Conservation (phyloP, 2,888 invertebrate genomes). For the Folsomia candida region DNA sequence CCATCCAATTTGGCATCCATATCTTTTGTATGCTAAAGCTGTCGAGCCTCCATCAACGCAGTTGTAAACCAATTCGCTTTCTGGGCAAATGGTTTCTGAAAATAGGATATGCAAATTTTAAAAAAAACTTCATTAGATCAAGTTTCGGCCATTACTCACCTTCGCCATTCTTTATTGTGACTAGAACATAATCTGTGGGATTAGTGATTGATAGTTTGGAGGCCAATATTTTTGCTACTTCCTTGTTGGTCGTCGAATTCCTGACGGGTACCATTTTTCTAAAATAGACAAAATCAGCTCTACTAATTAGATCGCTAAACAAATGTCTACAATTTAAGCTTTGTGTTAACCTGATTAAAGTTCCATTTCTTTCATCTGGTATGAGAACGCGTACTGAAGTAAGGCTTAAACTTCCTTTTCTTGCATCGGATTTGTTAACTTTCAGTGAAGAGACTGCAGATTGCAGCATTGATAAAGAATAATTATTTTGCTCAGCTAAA, state of each 20-base stretch:
- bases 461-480: slow-evolving; percentile 89
- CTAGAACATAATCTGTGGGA: slow-evolving; percentile 92
- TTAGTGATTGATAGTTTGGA: slow-evolving; percentile 94
- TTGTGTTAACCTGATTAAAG: slow-evolving; percentile 70
- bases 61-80: slow-evolving; percentile 65
- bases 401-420: slow-evolving; percentile 44
- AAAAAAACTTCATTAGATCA: background rate
- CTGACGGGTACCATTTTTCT: slow-evolving; percentile 83
- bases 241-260: slow-evolving; percentile 87
- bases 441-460: slow-evolving; percentile 65
- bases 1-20: slow-evolving; percentile 97
- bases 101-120: slow-evolving; percentile 49
- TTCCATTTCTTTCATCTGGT: slow-evolving; percentile 90
- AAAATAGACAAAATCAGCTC: slow-evolving; percentile 21
- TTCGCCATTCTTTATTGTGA: slow-evolving; percentile 83
- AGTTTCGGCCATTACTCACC: slow-evolving; percentile 59
- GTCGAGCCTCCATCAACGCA: slow-evolving; percentile 42
- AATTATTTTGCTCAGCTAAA: slow-evolving; percentile 88
- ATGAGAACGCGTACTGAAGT: slow-evolving; percentile 64
- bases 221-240: slow-evolving; percentile 90
- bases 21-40: slow-evolving; percentile 83
- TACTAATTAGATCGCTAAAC: background rate
- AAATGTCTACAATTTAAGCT: background rate
- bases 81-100: slow-evolving; percentile 82
- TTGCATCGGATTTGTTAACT: slow-evolving; percentile 34